These are phyloP conservation scores for Oryzias curvinotus DNA, from an alignment of 2,113 vertebrate species.

Conservation along the genomic window DNA sequence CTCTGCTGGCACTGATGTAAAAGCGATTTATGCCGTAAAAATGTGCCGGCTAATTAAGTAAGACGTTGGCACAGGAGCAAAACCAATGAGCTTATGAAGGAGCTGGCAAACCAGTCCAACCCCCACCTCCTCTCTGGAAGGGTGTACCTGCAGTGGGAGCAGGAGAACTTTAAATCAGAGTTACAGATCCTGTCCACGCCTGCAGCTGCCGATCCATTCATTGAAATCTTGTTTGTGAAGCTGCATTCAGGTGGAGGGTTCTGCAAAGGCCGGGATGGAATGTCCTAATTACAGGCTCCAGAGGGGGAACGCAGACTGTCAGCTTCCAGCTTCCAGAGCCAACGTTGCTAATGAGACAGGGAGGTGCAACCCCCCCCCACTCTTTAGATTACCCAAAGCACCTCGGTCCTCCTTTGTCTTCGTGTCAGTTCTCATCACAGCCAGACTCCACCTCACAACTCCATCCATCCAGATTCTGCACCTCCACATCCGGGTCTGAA, in stretches of 20 bases:
- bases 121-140: conserved; percentile 20
- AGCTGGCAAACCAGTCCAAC: conserved; percentile 41
- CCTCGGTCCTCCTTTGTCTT: conserved; percentile 49
- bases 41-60: conserved; percentile 75
- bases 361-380: neutral
- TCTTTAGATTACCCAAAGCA: conserved; percentile 56
- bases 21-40: conserved; percentile 72
- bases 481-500: no score
- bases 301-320: conserved; percentile 53
- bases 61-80: conserved; percentile 65
- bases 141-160: conserved; percentile 38
- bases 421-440: conserved; percentile 38
- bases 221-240: conserved; percentile 55
- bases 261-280: conserved; percentile 44
- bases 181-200: neutral
- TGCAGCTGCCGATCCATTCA: conserved; percentile 44
- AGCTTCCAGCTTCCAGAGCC: conserved; percentile 54
- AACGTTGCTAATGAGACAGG: conserved; percentile 63
- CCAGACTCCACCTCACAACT: conserved; percentile 40
- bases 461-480: conserved; percentile 32
- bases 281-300: conserved; percentile 64
- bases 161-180: conserved; percentile 23
- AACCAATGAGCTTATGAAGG: conserved; percentile 71
- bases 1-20: conserved; percentile 67
- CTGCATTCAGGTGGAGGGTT: no score